Evolutionary conservation across 2,888 invertebrate species (phyloP).

Genomic region (Oxystoma pomonae): DNA sequence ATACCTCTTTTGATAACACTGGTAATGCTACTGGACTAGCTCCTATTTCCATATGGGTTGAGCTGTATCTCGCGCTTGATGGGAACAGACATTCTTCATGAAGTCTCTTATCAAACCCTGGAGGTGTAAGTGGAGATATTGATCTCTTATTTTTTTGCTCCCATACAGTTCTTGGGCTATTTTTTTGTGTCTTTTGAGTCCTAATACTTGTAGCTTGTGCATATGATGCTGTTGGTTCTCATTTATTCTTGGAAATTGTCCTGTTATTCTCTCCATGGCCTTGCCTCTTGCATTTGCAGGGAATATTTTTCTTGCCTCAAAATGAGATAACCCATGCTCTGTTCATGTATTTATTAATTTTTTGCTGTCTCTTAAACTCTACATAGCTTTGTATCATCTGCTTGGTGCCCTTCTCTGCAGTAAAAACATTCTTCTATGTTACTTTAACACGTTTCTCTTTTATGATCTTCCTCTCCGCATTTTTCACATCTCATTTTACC

Average conservation of each 20-base stretch:
- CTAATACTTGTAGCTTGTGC: too few relatives aligned
- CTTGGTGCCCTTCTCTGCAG: background rate
- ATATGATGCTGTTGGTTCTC: too few relatives aligned
- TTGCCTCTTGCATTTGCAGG: too few relatives aligned
- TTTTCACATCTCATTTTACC: background rate
- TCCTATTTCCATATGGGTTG: too few relatives aligned
- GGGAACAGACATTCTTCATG: background rate
- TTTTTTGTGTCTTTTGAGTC: too few relatives aligned
- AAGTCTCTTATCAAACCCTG: background rate
- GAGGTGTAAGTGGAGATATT: background rate
- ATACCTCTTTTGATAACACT: too few relatives aligned
- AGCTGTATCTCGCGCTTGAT: background rate
- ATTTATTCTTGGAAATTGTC: too few relatives aligned
- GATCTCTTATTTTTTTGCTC: background rate
- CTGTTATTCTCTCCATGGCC: too few relatives aligned
- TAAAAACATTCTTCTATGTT: background rate
- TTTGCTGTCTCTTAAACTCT: background rate
- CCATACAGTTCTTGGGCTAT: background rate
- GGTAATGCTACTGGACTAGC: too few relatives aligned
- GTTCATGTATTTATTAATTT: background rate
- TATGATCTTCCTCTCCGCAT: too few relatives aligned
- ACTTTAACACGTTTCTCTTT: background rate
- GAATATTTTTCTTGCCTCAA: background rate
- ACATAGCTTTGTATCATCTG: background rate
- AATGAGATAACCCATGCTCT: background rate